phyloP scores from a whole-genome alignment of 2,113 vertebrate species.

The Etia nguti region DNA sequence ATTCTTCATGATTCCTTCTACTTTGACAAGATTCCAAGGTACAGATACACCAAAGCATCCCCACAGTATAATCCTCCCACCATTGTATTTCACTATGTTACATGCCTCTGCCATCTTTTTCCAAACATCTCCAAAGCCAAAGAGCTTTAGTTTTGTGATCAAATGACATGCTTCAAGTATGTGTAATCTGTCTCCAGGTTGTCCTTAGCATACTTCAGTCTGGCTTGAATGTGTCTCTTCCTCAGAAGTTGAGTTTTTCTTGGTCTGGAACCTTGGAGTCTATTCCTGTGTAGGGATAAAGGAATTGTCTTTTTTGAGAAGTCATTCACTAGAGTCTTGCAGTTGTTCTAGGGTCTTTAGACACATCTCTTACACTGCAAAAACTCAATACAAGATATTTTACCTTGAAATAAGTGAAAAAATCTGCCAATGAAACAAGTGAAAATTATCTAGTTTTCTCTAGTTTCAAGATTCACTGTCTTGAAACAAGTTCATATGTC shows the following conservation, averaged over 20 bases:
- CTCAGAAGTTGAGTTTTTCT: rapidly evolving
- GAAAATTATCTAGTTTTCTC: too few species aligned
- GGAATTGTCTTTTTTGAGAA: rapidly evolving
- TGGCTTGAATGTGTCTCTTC: neutral
- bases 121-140: neutral
- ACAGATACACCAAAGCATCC: neutral
- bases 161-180: neutral
- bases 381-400: too few species aligned
- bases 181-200: neutral
- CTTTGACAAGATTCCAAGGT: neutral
- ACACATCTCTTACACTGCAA: neutral
- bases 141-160: neutral
- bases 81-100: neutral
- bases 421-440: too few species aligned
- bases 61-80: neutral
- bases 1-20: neutral
- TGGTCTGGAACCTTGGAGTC: neutral
- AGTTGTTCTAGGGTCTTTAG: rapidly evolving
- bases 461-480: too few species aligned
- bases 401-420: too few species aligned
- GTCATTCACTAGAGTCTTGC: rapidly evolving
- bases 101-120: neutral
- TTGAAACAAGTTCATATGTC: too few species aligned
- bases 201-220: neutral
- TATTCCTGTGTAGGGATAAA: neutral